These are phyloP conservation scores for Coptotermes formosanus DNA, from an alignment of 1,140 invertebrate species.

Conservation along the genomic window DNA sequence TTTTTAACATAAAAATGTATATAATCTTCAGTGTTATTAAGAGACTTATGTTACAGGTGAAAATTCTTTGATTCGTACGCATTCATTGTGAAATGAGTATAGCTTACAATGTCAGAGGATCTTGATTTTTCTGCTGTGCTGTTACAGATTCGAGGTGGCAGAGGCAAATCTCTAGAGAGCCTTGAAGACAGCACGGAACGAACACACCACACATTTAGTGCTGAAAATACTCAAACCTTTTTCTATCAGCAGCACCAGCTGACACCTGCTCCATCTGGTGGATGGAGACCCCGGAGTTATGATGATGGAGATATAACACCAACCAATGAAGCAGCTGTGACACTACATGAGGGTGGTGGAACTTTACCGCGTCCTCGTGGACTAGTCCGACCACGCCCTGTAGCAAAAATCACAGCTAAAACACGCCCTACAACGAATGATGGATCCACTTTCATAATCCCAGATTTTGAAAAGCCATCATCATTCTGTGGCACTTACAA, in stretches of 20 bases:
- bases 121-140: slow-evolving; percentile 10
- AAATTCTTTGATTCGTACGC: too few species aligned
- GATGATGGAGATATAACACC: slow-evolving; percentile 87
- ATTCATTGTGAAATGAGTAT: too few species aligned
- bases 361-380: slow-evolving; percentile 80
- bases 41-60: too few species aligned
- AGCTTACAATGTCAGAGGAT: background rate
- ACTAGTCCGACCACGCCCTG: slow-evolving; percentile 75
- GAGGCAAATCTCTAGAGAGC: slow-evolving; percentile 80
- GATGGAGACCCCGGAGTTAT: slow-evolving; percentile 76
- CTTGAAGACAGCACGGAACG: slow-evolving; percentile 63
- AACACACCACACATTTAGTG: slow-evolving; percentile 50
- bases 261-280: slow-evolving; percentile 43
- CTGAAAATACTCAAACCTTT: slow-evolving; percentile 46
- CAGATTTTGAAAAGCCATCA: background rate
- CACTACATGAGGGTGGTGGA: slow-evolving; percentile 67
- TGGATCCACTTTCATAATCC: slow-evolving; percentile 37
- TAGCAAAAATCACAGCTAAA: slow-evolving; percentile 77
- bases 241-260: slow-evolving; percentile 48
- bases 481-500: slow-evolving; percentile 41
- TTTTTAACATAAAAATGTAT: too few species aligned
- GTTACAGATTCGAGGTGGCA: slow-evolving; percentile 58
- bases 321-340: slow-evolving; percentile 68
- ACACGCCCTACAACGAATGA: slow-evolving; percentile 41
- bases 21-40: too few species aligned